These are phyloP conservation scores for Micoletzkya japonica DNA, from an alignment of 2,888 invertebrate species.

Conservation along the genomic window DNA sequence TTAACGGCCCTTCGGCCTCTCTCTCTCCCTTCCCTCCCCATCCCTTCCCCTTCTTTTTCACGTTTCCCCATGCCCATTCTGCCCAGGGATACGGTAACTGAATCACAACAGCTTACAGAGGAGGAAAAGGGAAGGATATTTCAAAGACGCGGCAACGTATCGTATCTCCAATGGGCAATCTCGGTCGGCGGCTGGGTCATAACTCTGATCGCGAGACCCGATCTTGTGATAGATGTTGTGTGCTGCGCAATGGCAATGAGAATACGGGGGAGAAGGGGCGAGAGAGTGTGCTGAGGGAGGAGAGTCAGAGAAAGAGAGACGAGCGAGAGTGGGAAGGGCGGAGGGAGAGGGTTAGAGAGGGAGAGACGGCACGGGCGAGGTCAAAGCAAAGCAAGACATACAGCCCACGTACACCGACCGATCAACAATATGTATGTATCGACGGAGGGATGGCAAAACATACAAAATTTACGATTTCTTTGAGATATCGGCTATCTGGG, in stretches of 20 bases:
- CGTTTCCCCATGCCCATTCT: no score
- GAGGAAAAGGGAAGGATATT: no score
- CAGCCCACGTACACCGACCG: not conserved
- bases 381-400: not conserved
- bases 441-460: not conserved
- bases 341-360: not conserved
- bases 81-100: no score
- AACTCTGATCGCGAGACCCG: not conserved
- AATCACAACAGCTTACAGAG: no score
- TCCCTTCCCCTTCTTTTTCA: no score
- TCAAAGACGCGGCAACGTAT: no score
- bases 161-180: no score
- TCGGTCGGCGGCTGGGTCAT: no score
- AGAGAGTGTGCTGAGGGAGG: not conserved
- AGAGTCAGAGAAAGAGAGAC: not conserved
- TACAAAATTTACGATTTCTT: no score
- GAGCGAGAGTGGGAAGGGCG: not conserved
- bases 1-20: no score
- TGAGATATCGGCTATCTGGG: no score
- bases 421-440: not conserved
- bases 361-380: not conserved
- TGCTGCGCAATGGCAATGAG: not conserved
- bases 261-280: not conserved
- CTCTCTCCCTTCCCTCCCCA: no score
- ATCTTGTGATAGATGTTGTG: not conserved